phyloP scores from a whole-genome alignment of 2,113 vertebrate species.

The Acinonyx jubatus region DNA sequence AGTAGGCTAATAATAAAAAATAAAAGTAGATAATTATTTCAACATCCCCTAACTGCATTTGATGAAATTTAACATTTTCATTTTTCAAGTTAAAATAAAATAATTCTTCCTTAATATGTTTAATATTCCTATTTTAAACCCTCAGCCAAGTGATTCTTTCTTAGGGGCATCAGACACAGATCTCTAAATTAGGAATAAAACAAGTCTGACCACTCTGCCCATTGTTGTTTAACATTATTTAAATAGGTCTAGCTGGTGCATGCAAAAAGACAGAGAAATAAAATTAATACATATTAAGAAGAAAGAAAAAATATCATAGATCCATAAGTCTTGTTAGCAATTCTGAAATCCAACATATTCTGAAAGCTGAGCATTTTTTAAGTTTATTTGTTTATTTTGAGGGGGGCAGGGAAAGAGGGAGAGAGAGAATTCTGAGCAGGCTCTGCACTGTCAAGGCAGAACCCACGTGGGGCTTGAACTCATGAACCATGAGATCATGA shows the following conservation, averaged over 20 bases:
- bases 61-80: conserved; percentile 44
- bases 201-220: background rate
- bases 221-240: background rate
- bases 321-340: background rate
- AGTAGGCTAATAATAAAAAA: conserved; percentile 13
- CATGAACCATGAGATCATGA: too few relatives aligned
- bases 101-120: background rate
- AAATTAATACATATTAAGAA: background rate
- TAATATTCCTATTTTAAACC: conserved; percentile 39
- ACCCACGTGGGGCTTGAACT: too few relatives aligned
- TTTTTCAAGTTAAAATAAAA: conserved; percentile 41
- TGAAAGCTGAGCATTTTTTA: background rate
- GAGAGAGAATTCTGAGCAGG: too few relatives aligned
- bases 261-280: background rate
- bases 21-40: background rate
- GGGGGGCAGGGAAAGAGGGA: too few relatives aligned
- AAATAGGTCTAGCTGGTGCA: background rate
- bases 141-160: background rate
- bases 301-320: background rate
- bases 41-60: conserved; percentile 5
- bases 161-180: background rate
- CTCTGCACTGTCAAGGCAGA: too few relatives aligned
- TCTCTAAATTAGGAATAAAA: conserved; percentile 26
- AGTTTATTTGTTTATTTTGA: too few relatives aligned
- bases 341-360: conserved; percentile 21